These are phyloP conservation scores for Buceros bicornis DNA, from an alignment of 2,797 vertebrate species.

Conservation along the genomic window DNA sequence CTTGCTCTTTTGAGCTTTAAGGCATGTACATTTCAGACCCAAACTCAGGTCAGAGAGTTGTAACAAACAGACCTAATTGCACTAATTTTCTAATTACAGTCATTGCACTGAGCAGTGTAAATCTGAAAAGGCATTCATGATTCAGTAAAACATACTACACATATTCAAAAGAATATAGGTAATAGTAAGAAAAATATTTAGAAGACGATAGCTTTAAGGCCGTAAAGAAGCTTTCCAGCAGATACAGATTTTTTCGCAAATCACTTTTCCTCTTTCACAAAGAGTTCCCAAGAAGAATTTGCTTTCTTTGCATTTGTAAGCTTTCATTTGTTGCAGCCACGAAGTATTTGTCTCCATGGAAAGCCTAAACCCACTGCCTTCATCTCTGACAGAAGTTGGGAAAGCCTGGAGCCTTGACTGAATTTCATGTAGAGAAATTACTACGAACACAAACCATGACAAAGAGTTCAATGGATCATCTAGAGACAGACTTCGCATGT, in stretches of 20 bases:
- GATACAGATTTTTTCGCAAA: neutral
- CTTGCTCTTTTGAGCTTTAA: neutral
- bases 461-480: neutral
- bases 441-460: neutral
- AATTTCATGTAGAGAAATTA: neutral
- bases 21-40: neutral
- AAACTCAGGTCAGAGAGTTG: neutral
- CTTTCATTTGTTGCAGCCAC: neutral
- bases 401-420: neutral
- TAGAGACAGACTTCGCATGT: neutral
- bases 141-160: neutral
- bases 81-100: neutral
- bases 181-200: neutral
- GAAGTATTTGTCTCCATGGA: neutral
- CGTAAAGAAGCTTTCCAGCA: neutral
- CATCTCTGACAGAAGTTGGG: neutral
- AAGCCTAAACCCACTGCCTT: neutral
- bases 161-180: neutral
- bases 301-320: neutral
- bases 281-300: neutral
- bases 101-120: neutral
- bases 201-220: neutral
- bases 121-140: neutral
- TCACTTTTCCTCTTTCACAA: neutral
- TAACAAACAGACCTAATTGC: neutral